phyloP scores from a whole-genome alignment of 2,113 vertebrate species.

The Stigmatopora argus region DNA sequence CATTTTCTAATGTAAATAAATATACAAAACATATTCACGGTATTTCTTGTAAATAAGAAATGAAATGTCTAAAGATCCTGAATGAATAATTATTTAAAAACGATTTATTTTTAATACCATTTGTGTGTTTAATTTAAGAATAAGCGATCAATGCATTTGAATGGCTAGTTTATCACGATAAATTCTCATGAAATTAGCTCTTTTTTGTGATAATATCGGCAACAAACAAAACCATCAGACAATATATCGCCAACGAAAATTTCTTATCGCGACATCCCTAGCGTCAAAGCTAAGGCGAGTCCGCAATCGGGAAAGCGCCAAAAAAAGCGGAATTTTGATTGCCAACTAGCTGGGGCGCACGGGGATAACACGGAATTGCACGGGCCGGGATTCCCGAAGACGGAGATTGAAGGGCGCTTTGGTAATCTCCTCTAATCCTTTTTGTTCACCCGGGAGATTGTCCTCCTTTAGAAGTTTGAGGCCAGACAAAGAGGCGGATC shows the following conservation, averaged over 20 bases:
- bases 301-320: background rate
- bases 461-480: conserved; percentile 67
- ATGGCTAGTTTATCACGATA: no score
- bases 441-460: conserved; percentile 67
- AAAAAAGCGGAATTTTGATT: background rate
- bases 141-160: no score
- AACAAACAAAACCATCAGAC: conserved; percentile 20
- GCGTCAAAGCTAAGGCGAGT: background rate
- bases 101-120: no score
- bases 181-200: no score
- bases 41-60: no score
- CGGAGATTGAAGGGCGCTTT: conserved; percentile 55
- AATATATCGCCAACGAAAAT: background rate
- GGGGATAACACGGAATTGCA: conserved; percentile 40
- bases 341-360: conserved; percentile 19
- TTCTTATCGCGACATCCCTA: no score
- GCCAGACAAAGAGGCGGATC: conserved; percentile 64
- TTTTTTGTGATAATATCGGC: no score
- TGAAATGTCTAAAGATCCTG: no score
- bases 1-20: no score
- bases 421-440: conserved; percentile 70
- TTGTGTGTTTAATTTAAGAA: no score
- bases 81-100: no score
- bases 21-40: no score
- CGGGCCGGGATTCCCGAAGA: conserved; percentile 46